Base-by-base conservation (phyloP, 2,113 vertebrate species). In the Aphyosemion australe region DNA sequence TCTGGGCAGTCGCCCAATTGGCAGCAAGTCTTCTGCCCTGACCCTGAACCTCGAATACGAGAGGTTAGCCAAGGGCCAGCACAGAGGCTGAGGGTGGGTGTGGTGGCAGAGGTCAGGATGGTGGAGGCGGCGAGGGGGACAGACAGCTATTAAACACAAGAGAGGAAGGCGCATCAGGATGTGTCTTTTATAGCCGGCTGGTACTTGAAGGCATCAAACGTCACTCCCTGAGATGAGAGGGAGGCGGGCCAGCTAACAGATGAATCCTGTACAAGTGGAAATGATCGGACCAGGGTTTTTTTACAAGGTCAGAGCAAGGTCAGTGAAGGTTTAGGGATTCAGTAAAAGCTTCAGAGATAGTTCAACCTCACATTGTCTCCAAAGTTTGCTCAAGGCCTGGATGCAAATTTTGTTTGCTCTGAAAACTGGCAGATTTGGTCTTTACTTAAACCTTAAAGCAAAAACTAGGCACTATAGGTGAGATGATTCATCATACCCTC, bases 91-190 rank as follows among this genome's bases (percentile, higher is more conserved):
- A 80, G 84, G 75, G 77, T 79, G 87, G 87, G 86, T 85, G 88
- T 72, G 82, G 88, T 83, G 86, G 78, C 12, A 70, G 67, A 84
- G 87, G 84, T 87, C 81, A 82, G 78, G 70, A 63, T 69, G 70
- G 76, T 64, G 79, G 68, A 26, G 71, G 45, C 20, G 20, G 16
- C 46, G 19, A 26, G 51, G 51, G 69, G 47, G 69, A 50, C 79
- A 60, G 72, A 67, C 59, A 64, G 79, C 89, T 84, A 91, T 90
- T 92, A 90, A 92, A 92, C 84, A 91, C 85, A 87, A 84, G 83
- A 89, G 87, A 90, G 89, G 89, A 88, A 90, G 86, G 82, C 64
- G 83, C 78, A 84, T 87, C 92, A 92, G 91, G 92, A 92, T 90
- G 87, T 91, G 78, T 84, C 86, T 86, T 90, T 90, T 91, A 90